Base-by-base conservation (phyloP, 2,888 invertebrate species). In the Cataglyphis albicans region DNA sequence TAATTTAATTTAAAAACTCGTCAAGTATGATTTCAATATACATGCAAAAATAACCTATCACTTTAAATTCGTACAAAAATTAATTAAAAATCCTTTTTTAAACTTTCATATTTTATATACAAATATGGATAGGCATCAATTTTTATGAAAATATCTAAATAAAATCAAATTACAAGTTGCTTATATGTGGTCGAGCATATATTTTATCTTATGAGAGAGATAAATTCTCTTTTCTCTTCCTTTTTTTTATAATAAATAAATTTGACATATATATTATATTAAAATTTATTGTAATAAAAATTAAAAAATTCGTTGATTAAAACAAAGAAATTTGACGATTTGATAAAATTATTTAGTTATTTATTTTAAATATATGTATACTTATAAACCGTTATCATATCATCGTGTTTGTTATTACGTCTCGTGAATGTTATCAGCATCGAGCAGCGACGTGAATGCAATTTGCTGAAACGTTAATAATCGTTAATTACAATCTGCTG, bases 401-500 rank as follows among this genome's bases (percentile, higher is more conserved):
- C 55, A 80, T 61, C 25, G 4, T 21, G 21, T 67, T 70, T n/a
- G 44, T 44, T 21, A 70, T 59, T 59, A 68, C 21, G 10, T 67
- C 9, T 59, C 59, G 12, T 32, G 59, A 78, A 57, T 5, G 59
- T 70, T 80, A 78, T 78, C 78, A 70, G 44, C 44, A 35, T 59
- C 21, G 32, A 59, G 32, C 78, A 78, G 59, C 44, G 35, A 59
- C 21, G 44, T 41, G 38, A 78, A 65, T 75, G 75, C 38, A 59
- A 78, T 78, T 78, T 65, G 57, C 59, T 32, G 44, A 61, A 59
- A 80, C 72, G 61, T 80, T 80, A 80, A 80, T 80, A 80, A 72
- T 72, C 78, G 72, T 80, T 80, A 80, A 80, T 80, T 80, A 80
- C 78, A 59, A 80, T 80, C 78, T 72, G 70, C 72, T 70, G 44